phyloP scores from a whole-genome alignment of 1,140 invertebrate genomes.

The Ericerus pela region DNA sequence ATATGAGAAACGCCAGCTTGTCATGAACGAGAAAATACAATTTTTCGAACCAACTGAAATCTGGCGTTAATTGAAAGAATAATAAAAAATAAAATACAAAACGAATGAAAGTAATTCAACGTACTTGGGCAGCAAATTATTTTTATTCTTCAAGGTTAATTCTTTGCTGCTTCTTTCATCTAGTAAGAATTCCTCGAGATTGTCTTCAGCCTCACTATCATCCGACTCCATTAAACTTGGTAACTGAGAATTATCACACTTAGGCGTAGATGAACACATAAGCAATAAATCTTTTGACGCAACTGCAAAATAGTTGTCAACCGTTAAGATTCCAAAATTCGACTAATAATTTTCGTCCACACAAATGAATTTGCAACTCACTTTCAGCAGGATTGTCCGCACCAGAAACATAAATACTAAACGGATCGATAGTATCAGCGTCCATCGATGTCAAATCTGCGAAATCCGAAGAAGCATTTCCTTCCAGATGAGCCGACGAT shows the following conservation, averaged over 20 bases:
- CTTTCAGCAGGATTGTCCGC: not conserved
- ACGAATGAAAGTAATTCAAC: not conserved
- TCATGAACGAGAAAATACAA: too few species aligned
- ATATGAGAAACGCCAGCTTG: too few species aligned
- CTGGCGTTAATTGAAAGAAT: not conserved
- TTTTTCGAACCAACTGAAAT: too few species aligned
- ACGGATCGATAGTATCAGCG: not conserved
- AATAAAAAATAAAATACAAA: too few species aligned
- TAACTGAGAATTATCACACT: constrained; percentile 23
- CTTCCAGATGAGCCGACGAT: not conserved
- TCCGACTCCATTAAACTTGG: constrained; percentile 52
- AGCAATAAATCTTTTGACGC: not conserved
- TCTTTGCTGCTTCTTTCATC: constrained; percentile 34
- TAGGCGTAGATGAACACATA: constrained; percentile 1
- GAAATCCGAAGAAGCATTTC: not conserved
- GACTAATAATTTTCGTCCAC: too few species aligned
- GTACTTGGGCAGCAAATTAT: not conserved
- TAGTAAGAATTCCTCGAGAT: constrained; percentile 48
- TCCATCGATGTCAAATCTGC: not conserved
- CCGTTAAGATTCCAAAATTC: too few species aligned
- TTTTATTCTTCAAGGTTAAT: not conserved
- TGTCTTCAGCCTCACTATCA: constrained; percentile 53
- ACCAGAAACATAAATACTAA: not conserved
- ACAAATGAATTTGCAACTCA: too few species aligned
- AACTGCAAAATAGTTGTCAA: too few species aligned